A percentile compares a stretch with the other conserved stretches of the same genome.
Evolutionary conservation across 2,797 vertebrate species (phyloP).

Genomic region (Rhadinocentrus ornatus): DNA sequence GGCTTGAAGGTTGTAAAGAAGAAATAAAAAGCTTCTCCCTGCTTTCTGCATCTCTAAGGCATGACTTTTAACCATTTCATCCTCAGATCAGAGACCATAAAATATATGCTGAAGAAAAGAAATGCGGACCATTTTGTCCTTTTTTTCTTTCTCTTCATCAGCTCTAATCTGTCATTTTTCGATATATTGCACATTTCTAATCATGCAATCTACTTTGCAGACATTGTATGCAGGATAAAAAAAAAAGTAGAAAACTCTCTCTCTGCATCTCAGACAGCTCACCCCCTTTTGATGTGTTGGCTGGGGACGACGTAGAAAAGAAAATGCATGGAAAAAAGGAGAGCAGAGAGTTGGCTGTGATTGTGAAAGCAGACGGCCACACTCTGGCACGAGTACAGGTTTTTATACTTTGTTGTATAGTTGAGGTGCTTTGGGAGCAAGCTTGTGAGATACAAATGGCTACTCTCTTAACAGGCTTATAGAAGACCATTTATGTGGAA

Average conservation of each 20-base stretch:
- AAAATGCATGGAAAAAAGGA: slow-evolving; percentile 22
- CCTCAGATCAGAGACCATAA: slow-evolving; percentile 72
- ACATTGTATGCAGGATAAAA: slow-evolving; percentile 63
- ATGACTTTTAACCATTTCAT: slow-evolving; percentile 81
- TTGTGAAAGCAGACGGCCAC: slow-evolving; percentile 62
- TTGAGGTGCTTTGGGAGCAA: slow-evolving; percentile 54
- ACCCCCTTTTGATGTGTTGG: slow-evolving; percentile 38
- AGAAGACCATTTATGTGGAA: slow-evolving; percentile 62
- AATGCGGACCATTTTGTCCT: slow-evolving; percentile 28
- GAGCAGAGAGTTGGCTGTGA: slow-evolving; percentile 60
- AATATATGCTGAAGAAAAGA: slow-evolving; percentile 49
- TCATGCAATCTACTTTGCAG: slow-evolving; percentile 35
- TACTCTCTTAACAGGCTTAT: slow-evolving; percentile 69
- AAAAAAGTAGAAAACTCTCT: slow-evolving; percentile 49
- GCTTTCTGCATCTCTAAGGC: neutral
- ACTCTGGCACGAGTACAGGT: slow-evolving; percentile 37
- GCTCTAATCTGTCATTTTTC: slow-evolving; percentile 57
- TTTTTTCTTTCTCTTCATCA: slow-evolving; percentile 36
- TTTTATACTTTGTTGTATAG: slow-evolving; percentile 61
- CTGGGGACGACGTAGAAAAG: slow-evolving; percentile 29
- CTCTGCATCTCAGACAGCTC: slow-evolving; percentile 29
- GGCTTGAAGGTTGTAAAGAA: slow-evolving; percentile 35
- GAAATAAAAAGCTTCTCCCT: slow-evolving; percentile 17
- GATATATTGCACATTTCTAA: slow-evolving; percentile 44
- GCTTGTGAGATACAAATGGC: slow-evolving; percentile 47